phyloP scores from a whole-genome alignment of 2,888 invertebrate species.

The Chorisops tibialis region DNA sequence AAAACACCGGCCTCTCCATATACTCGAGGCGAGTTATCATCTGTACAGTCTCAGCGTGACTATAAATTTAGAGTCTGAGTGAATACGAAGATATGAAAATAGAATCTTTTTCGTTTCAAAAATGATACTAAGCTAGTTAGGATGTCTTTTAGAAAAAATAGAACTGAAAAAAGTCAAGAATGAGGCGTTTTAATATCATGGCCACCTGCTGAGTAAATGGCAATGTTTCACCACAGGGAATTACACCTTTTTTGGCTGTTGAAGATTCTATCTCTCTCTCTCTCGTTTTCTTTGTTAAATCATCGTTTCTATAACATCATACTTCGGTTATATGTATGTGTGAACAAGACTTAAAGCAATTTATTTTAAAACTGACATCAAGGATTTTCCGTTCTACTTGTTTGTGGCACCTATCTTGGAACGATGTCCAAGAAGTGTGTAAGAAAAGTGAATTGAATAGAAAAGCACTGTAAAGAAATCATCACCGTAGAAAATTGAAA shows the following conservation, averaged over 20 bases:
- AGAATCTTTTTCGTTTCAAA: background rate
- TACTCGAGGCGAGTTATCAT: background rate
- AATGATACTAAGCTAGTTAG: background rate
- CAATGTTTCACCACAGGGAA: conserved; percentile 22
- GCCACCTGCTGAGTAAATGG: conserved; percentile 14
- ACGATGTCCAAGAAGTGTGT: too few species aligned
- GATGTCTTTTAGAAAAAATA: background rate
- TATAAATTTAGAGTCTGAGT: too few species aligned
- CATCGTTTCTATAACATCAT: background rate
- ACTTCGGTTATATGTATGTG: background rate
- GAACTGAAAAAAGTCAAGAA: background rate
- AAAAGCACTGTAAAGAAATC: too few species aligned
- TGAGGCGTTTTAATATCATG: conserved; percentile 18
- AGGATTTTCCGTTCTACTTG: background rate
- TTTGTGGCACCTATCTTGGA: background rate
- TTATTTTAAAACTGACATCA: background rate
- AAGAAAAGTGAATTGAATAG: too few species aligned
- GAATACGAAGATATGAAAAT: background rate
- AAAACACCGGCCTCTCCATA: background rate
- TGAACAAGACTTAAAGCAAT: background rate
- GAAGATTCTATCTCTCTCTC: background rate
- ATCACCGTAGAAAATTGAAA: too few species aligned
- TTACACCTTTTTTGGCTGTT: conserved; percentile 13
- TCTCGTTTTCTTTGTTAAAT: background rate
- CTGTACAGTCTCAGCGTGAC: background rate